Conservation (phyloP, 2,888 invertebrate genomes). For the Sphaeridia pumilis region DNA sequence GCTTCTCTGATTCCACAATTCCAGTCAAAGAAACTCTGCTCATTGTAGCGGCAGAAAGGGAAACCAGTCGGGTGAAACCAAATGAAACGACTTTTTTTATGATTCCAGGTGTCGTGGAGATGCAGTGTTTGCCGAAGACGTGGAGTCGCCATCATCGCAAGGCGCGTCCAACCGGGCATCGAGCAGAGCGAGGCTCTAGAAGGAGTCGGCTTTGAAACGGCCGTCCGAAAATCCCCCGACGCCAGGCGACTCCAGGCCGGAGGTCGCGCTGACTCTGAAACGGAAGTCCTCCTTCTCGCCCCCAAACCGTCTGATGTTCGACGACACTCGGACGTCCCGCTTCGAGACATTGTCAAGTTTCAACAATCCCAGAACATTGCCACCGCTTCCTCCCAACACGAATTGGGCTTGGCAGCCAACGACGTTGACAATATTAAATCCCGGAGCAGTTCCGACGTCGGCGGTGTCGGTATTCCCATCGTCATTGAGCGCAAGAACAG, state of each 20-base stretch:
- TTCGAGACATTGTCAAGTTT: constrained; percentile 35
- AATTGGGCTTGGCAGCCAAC: constrained; percentile 23
- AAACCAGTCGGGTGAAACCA: background rate
- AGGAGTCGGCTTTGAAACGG: constrained; percentile 34
- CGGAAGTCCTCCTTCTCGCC: constrained; percentile 33
- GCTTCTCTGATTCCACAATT: too few relatives aligned
- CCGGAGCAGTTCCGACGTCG: constrained; percentile 25
- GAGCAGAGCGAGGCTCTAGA: constrained; percentile 33
- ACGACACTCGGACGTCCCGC: constrained; percentile 34
- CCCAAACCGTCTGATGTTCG: constrained; percentile 35
- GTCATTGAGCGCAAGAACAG: constrained; percentile 11
- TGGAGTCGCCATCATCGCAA: constrained; percentile 35
- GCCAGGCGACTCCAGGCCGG: constrained; percentile 22
- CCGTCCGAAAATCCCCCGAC: constrained; percentile 29
- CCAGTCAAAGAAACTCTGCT: background rate
- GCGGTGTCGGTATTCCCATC: background rate
- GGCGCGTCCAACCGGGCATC: constrained; percentile 33
- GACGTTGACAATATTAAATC: constrained; percentile 18
- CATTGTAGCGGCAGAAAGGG: background rate
- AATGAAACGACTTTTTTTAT: background rate
- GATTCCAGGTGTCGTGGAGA: constrained; percentile 60
- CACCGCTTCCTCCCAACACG: constrained; percentile 27
- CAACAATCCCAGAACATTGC: constrained; percentile 27
- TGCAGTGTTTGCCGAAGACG: constrained; percentile 68
- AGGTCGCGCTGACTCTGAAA: constrained; percentile 34